phyloP scores from a whole-genome alignment of 2,797 vertebrate species.

The Uromys caudimaculatus region DNA sequence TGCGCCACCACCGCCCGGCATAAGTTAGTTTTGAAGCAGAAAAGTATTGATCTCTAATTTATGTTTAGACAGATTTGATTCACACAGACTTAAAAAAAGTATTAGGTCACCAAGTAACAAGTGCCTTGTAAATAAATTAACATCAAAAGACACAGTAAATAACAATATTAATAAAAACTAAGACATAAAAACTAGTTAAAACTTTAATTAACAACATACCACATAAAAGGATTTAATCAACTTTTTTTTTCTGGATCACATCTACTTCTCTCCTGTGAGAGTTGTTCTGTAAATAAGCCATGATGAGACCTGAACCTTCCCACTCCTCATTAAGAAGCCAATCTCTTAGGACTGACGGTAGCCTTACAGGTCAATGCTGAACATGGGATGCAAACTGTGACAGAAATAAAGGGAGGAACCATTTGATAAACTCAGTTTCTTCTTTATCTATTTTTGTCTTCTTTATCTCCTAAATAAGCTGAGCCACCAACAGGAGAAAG shows the following conservation, averaged over 20 bases:
- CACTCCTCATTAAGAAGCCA: neutral
- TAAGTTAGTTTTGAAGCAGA: neutral
- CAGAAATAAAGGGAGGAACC: constrained; percentile 60
- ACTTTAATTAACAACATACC: constrained; percentile 5
- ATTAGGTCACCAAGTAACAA: neutral
- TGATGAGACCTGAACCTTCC: neutral
- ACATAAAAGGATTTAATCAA: constrained; percentile 15
- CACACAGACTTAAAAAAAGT: neutral
- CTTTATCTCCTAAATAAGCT: constrained; percentile 84
- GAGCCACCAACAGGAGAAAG: constrained; percentile 84
- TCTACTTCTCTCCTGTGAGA: neutral
- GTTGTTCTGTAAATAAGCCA: neutral
- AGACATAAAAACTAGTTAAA: neutral
- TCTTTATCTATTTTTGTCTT: constrained; percentile 83
- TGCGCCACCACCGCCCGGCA: no score
- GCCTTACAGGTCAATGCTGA: constrained; percentile 62
- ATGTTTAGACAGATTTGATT: neutral
- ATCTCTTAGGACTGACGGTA: neutral
- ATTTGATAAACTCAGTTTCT: constrained; percentile 78
- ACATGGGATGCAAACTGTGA: constrained; percentile 75
- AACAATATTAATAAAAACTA: constrained; percentile 33
- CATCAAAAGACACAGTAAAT: neutral
- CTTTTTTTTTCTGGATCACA: constrained; percentile 38
- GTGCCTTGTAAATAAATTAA: constrained; percentile 23
- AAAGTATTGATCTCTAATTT: constrained; percentile 41